Evolutionary conservation across 2,888 invertebrate species (phyloP).

Genomic region (Drosophila cognata): DNA sequence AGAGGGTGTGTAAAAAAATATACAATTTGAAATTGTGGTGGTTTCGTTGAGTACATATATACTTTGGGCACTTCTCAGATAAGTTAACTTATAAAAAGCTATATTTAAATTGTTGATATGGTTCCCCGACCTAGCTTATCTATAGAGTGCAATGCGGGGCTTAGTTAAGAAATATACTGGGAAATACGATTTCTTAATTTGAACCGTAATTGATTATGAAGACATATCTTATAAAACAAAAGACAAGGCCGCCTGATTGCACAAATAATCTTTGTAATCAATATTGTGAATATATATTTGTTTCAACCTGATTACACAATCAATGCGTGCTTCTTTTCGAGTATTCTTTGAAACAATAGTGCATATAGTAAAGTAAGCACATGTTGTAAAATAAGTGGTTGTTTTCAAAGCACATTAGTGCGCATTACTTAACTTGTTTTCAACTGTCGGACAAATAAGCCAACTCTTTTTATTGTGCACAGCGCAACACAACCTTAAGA

Average conservation of each 20-base stretch:
- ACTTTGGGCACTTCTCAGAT: conserved; percentile 12
- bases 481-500: conserved; percentile 9
- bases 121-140: conserved; percentile 29
- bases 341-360: not conserved
- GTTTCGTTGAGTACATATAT: not conserved
- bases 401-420: not conserved
- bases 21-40: not conserved
- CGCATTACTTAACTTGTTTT: conserved; percentile 14
- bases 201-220: conserved; percentile 25
- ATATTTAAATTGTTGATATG: conserved; percentile 33
- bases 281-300: conserved; percentile 15
- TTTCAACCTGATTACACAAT: conserved; percentile 21
- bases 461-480: conserved; percentile 4
- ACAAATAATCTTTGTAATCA: conserved; percentile 31
- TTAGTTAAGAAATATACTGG: conserved; percentile 10
- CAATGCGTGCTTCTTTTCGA: not conserved
- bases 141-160: conserved; percentile 20
- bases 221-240: conserved; percentile 13
- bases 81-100: conserved; percentile 19
- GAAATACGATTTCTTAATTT: conserved; percentile 4
- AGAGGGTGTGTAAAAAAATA: conserved; percentile 21
- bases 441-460: not conserved
- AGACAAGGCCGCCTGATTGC: conserved; percentile 19
- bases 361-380: not conserved
- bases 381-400: not conserved